Evolutionary conservation across 2,113 vertebrate genomes (phyloP).

Genomic region (Cettia cetti): DNA sequence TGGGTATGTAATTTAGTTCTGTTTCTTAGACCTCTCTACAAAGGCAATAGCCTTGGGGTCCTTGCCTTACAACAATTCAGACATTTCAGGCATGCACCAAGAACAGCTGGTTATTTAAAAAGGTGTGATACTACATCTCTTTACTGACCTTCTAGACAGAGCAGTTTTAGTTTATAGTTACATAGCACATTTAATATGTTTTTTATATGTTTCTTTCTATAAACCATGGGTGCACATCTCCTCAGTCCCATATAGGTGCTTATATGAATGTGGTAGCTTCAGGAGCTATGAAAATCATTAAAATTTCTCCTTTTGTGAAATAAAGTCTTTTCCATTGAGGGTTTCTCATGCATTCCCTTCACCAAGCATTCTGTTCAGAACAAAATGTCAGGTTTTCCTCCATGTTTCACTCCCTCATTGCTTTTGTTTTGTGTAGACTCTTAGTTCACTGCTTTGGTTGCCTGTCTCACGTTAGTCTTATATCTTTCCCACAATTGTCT

Average conservation of each 20-base stretch:
- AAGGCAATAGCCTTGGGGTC: neutral
- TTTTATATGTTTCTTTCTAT: neutral
- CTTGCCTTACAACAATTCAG: neutral
- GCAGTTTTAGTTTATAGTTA: accelerated
- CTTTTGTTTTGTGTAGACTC: neutral
- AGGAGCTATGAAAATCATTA: neutral
- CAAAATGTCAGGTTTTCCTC: neutral
- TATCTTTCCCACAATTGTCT: neutral
- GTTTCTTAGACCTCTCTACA: neutral
- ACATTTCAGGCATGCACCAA: neutral
- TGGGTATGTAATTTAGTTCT: neutral
- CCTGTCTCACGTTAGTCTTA: neutral
- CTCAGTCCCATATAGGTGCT: neutral
- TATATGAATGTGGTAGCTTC: neutral
- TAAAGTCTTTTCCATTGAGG: neutral
- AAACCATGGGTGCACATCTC: accelerated
- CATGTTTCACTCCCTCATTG: neutral
- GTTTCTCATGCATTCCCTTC: neutral
- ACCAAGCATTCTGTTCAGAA: neutral
- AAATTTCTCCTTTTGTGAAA: neutral
- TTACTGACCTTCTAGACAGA: neutral
- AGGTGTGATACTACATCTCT: neutral
- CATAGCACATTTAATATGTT: neutral
- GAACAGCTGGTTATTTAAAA: neutral
- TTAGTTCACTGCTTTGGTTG: neutral